Evolutionary conservation across 2,888 invertebrate species (phyloP), one percentile per base, ranked within the genome.

Genomic region (Stegana nigrithorax): DNA sequence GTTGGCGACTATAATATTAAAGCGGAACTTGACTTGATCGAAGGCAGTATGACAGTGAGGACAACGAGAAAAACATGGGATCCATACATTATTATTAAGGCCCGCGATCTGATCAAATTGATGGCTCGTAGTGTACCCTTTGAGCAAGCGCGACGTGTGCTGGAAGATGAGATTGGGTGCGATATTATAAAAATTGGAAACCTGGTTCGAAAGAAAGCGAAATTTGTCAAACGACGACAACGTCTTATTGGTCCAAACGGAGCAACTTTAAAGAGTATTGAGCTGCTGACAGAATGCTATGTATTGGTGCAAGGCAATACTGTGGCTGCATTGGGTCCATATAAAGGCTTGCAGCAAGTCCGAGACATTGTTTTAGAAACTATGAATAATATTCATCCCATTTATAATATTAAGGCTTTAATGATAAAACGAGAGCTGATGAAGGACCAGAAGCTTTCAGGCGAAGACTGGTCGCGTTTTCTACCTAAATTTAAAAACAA

Each of bases 1-100:
- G 85, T 99, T 19, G 88, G 88, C 27, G 94, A 95, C 75, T 90
- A 94, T 83, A 89, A 90, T 70, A 85, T 98, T 8, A 91, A 92
- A 77, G 95, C 94, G 0, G 96, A 97, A 79, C 86, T 98, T 67
- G 98, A 98, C 87, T 87, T 97, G 2, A 89, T 97, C 4, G 97
- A 98, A 88, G 92, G 98, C 44, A 96, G 95, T 75, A 94, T 99
- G 93, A 91, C 92, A 0, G 99, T 99, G 0, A 90, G 89, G 84
- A 99, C 99, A 0, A 97, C 97, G 0, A 88, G 94, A 59, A 97
- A 98, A 88, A 98, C 98, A 1, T 99, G 96, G 96, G 99, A 99
- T 87, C 99, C 99, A 0, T 98, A 93, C 74, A 93, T 97, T 59
- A 95, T 99, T 47, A 89, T 99, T 26, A 98, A 98, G 87, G 96